Base-by-base conservation (phyloP, 2,797 vertebrate genomes). In the Pangasius djambal region DNA sequence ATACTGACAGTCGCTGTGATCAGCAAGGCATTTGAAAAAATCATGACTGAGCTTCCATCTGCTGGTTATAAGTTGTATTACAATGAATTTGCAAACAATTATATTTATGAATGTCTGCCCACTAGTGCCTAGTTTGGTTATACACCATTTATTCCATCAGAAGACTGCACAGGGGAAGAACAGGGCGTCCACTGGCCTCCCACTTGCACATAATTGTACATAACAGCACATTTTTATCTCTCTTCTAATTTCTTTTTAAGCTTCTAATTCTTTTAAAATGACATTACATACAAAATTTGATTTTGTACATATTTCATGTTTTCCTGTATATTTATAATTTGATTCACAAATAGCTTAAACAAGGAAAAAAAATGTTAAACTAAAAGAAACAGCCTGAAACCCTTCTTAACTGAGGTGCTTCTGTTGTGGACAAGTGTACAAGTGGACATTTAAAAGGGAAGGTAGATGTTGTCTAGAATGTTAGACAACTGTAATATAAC, bases 11-110 rank as follows among this genome's bases (percentile, higher is more conserved):
- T 77, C 25, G 3, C 15, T 28, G 40, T 48, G 12, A 74, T n/a
- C 50, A 52, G 20, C 52, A 34, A 55, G 52, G 7, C 7, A 65
- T 28, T 4, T 59, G 10, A 22, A 59, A 81, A 59, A 18, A 86
- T 67, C 31, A 88, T 44, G 79, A 72, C 6, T 61, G 83, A 22
- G n/a, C 34, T 79, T 44, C 91, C 88, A 88, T 83, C 91, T 90
- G 57, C 57, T 88, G 91, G 88, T 65, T 12, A 52, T 15, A 65
- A 12, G 20, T 75, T 16, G 48, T 61, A 90, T 87, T 87, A 72
- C 89, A 89, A 52, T 20, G 44, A 31, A 52, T 50, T n/a, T 67
- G 16, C 22, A 65, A 48, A n/a, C 0, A n/a, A 15, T 74, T 31
- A 1, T 28, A n/a, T 65, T n/a, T 31, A 85, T 40, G 69, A 37